These are phyloP conservation scores for Stenodera caucasica DNA, from an alignment of 2,888 invertebrate genomes.

Conservation along the genomic window DNA sequence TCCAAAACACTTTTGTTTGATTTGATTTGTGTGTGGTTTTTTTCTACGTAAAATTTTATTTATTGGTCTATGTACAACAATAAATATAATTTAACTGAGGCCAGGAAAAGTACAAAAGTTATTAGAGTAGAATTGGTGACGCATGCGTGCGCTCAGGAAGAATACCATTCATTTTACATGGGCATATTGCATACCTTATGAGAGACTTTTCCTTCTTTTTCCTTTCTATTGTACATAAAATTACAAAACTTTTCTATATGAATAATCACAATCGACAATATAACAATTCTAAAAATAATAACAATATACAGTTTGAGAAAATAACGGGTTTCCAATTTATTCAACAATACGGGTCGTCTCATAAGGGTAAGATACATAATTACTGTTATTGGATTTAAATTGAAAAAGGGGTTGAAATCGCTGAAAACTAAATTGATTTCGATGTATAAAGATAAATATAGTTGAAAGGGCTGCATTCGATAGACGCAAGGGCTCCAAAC, in stretches of 20 bases:
- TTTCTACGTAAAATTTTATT: background rate
- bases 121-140: background rate
- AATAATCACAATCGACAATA: background rate
- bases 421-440: too few relatives aligned
- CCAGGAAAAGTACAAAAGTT: constrained; percentile 30
- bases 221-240: background rate
- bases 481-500: too few relatives aligned
- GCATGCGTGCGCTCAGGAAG: constrained; percentile 3
- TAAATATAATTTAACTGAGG: constrained; percentile 22
- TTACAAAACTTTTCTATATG: background rate
- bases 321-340: too few relatives aligned
- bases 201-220: background rate
- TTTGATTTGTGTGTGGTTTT: constrained; percentile 1
- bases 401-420: too few relatives aligned
- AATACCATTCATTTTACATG: constrained; percentile 2
- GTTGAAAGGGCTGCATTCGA: too few relatives aligned
- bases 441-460: too few relatives aligned
- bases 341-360: too few relatives aligned
- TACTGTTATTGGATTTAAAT: too few relatives aligned
- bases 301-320: too few relatives aligned
- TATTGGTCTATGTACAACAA: constrained; percentile 19
- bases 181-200: background rate
- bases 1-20: constrained; percentile 17
- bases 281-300: background rate
- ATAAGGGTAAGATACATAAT: too few relatives aligned